Evolutionary conservation across 2,113 vertebrate species (phyloP).

Genomic region (Prochilodus magdalenae): DNA sequence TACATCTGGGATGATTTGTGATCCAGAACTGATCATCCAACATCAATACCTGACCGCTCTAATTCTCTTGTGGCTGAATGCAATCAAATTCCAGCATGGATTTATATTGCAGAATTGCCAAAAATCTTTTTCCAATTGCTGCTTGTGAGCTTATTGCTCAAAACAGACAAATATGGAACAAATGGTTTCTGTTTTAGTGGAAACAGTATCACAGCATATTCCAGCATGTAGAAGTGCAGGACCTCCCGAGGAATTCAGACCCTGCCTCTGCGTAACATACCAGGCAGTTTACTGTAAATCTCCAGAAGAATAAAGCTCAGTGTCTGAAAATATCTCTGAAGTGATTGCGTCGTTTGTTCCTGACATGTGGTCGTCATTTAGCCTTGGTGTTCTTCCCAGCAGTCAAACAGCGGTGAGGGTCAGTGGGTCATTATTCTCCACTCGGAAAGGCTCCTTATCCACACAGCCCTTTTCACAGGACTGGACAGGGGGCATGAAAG

Average conservation of each 20-base stretch:
- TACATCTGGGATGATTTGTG: too few relatives aligned
- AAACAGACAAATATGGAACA: too few relatives aligned
- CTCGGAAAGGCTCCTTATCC: not conserved
- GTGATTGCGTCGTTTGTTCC: not conserved
- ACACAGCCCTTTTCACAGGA: not conserved
- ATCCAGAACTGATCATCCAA: too few relatives aligned
- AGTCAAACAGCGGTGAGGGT: not conserved
- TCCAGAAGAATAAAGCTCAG: not conserved
- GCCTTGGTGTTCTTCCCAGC: not conserved
- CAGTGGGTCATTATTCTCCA: conserved; percentile 4
- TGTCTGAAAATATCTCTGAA: not conserved
- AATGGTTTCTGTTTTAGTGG: too few relatives aligned
- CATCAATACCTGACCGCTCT: too few relatives aligned
- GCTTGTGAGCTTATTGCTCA: too few relatives aligned
- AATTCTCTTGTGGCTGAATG: too few relatives aligned
- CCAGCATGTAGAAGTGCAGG: not conserved
- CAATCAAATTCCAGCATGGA: too few relatives aligned
- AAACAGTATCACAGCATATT: not conserved
- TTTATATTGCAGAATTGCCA: too few relatives aligned
- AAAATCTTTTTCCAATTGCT: too few relatives aligned
- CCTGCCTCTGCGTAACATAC: not conserved
- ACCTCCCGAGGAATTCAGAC: not conserved
- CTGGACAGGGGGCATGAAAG: not conserved
- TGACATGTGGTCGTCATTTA: conserved; percentile 23
- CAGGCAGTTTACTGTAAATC: not conserved